Evolutionary conservation across 2,888 invertebrate genomes (phyloP).

Genomic region (Drosophila mimica): DNA sequence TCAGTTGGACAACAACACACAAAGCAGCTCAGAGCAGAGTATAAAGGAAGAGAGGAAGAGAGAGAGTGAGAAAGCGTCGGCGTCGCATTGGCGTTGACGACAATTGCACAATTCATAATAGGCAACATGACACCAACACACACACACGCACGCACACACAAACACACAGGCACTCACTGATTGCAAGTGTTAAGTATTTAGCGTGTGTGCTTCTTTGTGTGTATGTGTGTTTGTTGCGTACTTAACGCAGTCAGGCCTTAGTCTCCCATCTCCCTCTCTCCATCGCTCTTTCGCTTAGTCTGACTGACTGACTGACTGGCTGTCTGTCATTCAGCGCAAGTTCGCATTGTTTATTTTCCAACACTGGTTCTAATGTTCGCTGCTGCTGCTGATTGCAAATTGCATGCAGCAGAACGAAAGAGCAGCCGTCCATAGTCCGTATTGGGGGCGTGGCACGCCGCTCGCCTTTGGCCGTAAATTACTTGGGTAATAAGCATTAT

Average conservation of each 20-base stretch:
- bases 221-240: conserved; percentile 43
- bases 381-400: conserved; percentile 66
- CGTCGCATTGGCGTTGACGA: conserved; percentile 70
- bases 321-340: conserved; percentile 51
- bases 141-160: conserved; percentile 8
- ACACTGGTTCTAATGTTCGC: conserved; percentile 67
- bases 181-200: conserved; percentile 63
- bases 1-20: conserved; percentile 48
- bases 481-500: conserved; percentile 76
- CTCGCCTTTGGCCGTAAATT: conserved; percentile 51
- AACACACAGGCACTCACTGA: conserved; percentile 3
- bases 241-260: conserved; percentile 15
- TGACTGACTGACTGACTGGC: conserved; percentile 28
- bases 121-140: conserved; percentile 67
- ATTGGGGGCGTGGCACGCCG: background rate
- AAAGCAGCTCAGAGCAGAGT: conserved; percentile 12
- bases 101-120: conserved; percentile 80
- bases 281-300: conserved; percentile 1
- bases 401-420: conserved; percentile 61
- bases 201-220: conserved; percentile 23
- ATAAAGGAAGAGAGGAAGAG: background rate
- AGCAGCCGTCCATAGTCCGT: conserved; percentile 17
- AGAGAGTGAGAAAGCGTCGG: conserved; percentile 34
- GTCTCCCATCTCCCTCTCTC: conserved; percentile 4
- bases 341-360: conserved; percentile 65